Evolutionary conservation across 92 coral and sea anemone genomes (phyloP).

Genomic region (Epizoanthus ramosus): DNA sequence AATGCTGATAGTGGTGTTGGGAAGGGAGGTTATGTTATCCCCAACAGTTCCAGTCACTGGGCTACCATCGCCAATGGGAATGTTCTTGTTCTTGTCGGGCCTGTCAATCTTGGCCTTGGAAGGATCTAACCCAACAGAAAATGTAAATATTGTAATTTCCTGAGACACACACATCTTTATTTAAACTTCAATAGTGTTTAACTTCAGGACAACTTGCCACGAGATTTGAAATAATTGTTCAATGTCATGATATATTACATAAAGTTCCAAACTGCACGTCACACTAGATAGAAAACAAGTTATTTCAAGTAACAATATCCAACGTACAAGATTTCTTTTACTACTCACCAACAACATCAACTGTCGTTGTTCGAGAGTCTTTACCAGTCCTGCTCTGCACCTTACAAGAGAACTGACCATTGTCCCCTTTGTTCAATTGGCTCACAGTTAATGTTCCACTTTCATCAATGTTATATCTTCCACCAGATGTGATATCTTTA

Average conservation of each 20-base stretch:
- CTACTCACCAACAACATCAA: slow-evolving; percentile 27
- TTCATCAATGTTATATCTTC: slow-evolving; percentile 6
- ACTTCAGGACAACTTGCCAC: no score
- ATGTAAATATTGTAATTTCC: no score
- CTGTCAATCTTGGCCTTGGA: slow-evolving; percentile 18
- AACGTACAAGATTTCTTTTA: no score
- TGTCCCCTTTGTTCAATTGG: slow-evolving; percentile 5
- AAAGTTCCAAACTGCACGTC: no score
- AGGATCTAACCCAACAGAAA: background rate
- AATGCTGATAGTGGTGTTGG: slow-evolving; percentile 14
- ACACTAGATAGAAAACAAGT: no score
- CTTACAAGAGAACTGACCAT: slow-evolving; percentile 10
- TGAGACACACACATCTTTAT: no score
- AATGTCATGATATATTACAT: no score
- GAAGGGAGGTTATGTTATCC: slow-evolving; percentile 23
- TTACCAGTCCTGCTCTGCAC: slow-evolving; percentile 19
- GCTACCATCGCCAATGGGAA: slow-evolving; percentile 11
- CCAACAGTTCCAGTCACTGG: slow-evolving; percentile 21
- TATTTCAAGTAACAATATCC: no score
- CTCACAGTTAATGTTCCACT: slow-evolving; percentile 20
- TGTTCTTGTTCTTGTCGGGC: slow-evolving; percentile 13
- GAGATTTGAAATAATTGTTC: no score
- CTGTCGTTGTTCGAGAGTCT: slow-evolving; percentile 22
- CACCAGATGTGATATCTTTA: slow-evolving; percentile 13
- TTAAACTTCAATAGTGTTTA: no score